Evolutionary conservation across 2,888 invertebrate species (phyloP), one percentile per base, ranked within the genome.

Genomic region (Ypsolopha sequella): DNA sequence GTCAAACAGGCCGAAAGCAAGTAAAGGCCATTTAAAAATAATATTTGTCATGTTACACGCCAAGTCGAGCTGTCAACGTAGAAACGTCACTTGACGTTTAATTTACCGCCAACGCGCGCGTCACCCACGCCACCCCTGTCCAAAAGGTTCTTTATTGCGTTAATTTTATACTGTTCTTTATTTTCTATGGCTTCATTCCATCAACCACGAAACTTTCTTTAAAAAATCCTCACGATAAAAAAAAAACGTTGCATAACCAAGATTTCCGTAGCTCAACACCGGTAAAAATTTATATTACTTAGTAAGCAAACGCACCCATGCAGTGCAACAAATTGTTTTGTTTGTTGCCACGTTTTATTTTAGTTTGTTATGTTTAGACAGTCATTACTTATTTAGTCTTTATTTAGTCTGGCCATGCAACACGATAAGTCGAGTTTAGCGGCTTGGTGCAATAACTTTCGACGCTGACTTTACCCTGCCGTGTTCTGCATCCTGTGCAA

Each of bases 51-150:
- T 58, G 58, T 62, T 60, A 55, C 54, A 53, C 48, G 52, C 14
- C 39, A 36, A 24, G 44, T 50, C 48, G 51, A 49, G 60, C 62
- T 65, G 65, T 70, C 66, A 65, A 58, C 58, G 55, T 69, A 8
- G 7, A 11, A 43, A 43, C 43, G 43, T 50, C 49, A 49, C 43
- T 50, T 50, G 66, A 67, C 66, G 64, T 68, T 67, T 69, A 60
- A 62, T 66, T 68, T 67, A 61, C 68, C 60, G 60, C 60, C 60
- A 62, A 60, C 60, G 57, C 60, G 51, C 48, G 10, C 14, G 43
- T 45, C 49, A 54, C 52, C 52, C 51, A 48, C 51, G 45, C 52
- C 52, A 53, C 48, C 46, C 45, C 45, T 36, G 48, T 52, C 48
- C 51, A 48, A 51, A 53, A 52, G 52, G 54, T 54, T 54, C 51